Evolutionary conservation across 2,888 invertebrate genomes (phyloP).

Genomic region (Cheilosia impressa): DNA sequence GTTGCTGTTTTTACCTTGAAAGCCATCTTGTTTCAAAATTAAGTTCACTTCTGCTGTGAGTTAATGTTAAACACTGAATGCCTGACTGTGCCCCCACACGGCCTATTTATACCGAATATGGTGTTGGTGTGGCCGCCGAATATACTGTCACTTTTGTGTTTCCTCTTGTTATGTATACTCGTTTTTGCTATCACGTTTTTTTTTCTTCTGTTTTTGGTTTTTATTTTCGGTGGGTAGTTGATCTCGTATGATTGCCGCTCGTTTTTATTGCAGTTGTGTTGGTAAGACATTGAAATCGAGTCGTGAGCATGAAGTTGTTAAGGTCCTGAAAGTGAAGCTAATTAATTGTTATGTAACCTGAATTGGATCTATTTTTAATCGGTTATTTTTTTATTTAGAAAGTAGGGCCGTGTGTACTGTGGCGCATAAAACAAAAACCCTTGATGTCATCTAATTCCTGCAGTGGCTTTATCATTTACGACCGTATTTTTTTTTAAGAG

Average conservation of each 20-base stretch:
- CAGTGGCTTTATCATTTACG: too few species aligned
- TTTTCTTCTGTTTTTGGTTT: constrained; percentile 9
- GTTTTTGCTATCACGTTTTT: constrained; percentile 6
- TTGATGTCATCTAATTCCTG: too few species aligned
- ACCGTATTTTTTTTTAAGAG: too few species aligned
- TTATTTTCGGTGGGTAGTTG: neutral
- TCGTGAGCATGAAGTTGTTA: constrained; percentile 19
- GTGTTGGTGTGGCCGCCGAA: constrained; percentile 11
- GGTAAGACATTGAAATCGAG: constrained; percentile 50
- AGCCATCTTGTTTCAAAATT: constrained; percentile 78
- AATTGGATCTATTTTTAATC: constrained; percentile 31
- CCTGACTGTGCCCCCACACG: constrained; percentile 25
- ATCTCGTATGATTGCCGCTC: constrained; percentile 11
- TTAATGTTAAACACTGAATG: constrained; percentile 69
- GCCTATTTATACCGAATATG: constrained; percentile 62
- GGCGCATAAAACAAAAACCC: too few species aligned
- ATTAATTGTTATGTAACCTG: constrained; percentile 37
- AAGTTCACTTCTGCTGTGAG: constrained; percentile 70
- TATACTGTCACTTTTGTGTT: constrained; percentile 57
- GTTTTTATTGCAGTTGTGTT: constrained; percentile 12
- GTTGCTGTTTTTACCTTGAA: constrained; percentile 79
- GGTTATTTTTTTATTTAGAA: constrained; percentile 17
- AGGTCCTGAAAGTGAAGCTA: constrained; percentile 53
- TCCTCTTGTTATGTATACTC: constrained; percentile 32
- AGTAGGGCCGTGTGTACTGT: neutral